Conservation (phyloP, 2,113 vertebrate species). For the Nanorana parkeri region DNA sequence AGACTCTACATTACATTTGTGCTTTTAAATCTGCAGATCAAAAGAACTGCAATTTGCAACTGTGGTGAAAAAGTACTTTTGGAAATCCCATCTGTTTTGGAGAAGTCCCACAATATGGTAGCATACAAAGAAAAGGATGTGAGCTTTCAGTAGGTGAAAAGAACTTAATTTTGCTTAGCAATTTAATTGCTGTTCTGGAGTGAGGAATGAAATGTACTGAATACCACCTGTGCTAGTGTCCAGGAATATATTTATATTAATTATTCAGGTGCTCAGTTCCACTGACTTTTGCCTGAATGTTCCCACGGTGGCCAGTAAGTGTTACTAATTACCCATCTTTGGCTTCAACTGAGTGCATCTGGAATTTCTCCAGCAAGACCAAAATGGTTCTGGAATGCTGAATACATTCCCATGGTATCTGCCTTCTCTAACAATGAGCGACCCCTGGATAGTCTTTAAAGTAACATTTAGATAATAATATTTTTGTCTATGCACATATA, state of each 20-base stretch:
- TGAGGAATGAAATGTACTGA: too few species aligned
- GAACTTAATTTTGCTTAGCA: too few species aligned
- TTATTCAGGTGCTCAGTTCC: neutral
- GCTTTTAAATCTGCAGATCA: too few species aligned
- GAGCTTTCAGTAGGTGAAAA: too few species aligned
- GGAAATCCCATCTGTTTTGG: too few species aligned
- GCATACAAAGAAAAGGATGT: too few species aligned
- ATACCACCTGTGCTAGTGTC: too few species aligned
- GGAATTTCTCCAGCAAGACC: neutral
- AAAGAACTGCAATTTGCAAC: too few species aligned
- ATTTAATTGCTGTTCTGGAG: too few species aligned
- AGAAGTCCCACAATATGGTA: too few species aligned
- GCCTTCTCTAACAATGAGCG: neutral
- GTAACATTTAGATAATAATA: slow-evolving; percentile 25
- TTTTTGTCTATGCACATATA: neutral
- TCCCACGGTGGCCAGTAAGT: slow-evolving; percentile 1
- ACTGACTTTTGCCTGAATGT: slow-evolving; percentile 1
- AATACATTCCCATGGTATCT: neutral
- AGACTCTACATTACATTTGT: too few species aligned
- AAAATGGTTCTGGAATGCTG: neutral
- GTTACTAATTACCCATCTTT: slow-evolving; percentile 9
- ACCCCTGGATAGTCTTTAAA: neutral
- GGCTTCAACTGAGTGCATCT: neutral
- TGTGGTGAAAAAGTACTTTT: too few species aligned
- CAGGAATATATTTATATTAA: neutral